Evolutionary conservation across 2,113 vertebrate genomes (phyloP), one percentile per base, ranked within the genome.

Genomic region (Tympanuchus pallidicinctus): DNA sequence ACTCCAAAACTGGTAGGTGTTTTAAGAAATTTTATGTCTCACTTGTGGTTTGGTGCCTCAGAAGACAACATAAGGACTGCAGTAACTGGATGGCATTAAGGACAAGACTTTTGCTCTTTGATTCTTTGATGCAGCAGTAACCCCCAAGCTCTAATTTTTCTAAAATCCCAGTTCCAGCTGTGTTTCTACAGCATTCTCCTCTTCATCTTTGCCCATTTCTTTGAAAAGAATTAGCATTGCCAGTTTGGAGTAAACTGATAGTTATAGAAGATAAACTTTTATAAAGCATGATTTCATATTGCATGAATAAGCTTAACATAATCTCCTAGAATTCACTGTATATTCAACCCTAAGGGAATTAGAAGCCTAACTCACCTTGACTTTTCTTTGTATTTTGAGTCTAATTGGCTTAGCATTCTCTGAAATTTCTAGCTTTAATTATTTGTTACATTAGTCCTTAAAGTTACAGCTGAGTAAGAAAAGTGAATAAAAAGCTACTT

Each of bases 311-410:
- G 88, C 82, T 94, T 94, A 94, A 92, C 59, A 36, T 88, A 94
- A 94, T 96, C 93, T 88, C 85, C 80, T 47, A 91, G 93, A 96
- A 89, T 94, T 90, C 67, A 42, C 20, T 94, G 82, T 82, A 94
- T 94, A 94, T 96, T 90, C 89, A 82, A 67, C 61, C 93, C 88
- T 22, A 72, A 90, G 94, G 91, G 95, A 95, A 93, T 94, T 88
- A 83, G 70, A 93, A 92, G 89, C 85, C 91, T 81, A 92, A 94
- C 91, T 92, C 95, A 95, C 96, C 95, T 94, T 97, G 93, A 95
- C 87, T 95, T 88, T 78, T 69, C 66, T 89, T 92, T 95, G 91
- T 92, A 94, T 88, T 94, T 89, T 88, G 76, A 91, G 73, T 59
- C 61, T 95, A 95, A 96, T 94, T 94, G 94, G 82, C 82, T 96